phyloP scores from a whole-genome alignment of 2,797 vertebrate species.

The Lithobates sylvaticus region DNA sequence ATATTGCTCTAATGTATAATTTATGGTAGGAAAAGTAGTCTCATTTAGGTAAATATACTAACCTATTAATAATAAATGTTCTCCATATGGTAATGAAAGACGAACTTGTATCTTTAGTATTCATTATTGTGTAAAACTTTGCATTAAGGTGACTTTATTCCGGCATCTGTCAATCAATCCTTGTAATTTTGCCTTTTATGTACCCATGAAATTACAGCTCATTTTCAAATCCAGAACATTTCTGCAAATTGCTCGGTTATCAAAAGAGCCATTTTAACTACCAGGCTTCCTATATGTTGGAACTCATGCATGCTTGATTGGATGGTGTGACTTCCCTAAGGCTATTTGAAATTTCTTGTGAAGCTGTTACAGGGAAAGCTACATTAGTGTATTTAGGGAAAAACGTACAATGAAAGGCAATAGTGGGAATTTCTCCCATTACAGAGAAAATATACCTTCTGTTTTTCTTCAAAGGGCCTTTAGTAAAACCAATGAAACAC shows the following conservation, averaged over 20 bases:
- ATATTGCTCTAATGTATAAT: not conserved
- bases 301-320: constrained; percentile 24
- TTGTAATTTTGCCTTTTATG: not conserved
- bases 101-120: not conserved
- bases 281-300: constrained; percentile 18
- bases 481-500: not conserved
- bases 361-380: constrained; percentile 1
- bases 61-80: not conserved
- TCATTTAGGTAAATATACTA: not conserved
- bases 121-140: not conserved
- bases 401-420: constrained; percentile 1
- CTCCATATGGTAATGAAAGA: not conserved
- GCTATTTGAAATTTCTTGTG: constrained; percentile 12
- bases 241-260: constrained; percentile 30
- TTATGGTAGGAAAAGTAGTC: not conserved
- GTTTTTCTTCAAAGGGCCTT: not conserved
- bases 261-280: constrained; percentile 7
- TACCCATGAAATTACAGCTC: constrained; percentile 3
- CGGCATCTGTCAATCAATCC: constrained; percentile 2
- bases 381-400: constrained; percentile 32
- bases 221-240: constrained; percentile 27
- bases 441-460: not conserved
- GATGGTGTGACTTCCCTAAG: constrained; percentile 33
- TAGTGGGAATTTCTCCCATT: constrained; percentile 16
- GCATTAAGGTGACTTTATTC: not conserved